Evolutionary conservation across 2,888 invertebrate genomes (phyloP).

Genomic region (Tolmerus cingulatus): DNA sequence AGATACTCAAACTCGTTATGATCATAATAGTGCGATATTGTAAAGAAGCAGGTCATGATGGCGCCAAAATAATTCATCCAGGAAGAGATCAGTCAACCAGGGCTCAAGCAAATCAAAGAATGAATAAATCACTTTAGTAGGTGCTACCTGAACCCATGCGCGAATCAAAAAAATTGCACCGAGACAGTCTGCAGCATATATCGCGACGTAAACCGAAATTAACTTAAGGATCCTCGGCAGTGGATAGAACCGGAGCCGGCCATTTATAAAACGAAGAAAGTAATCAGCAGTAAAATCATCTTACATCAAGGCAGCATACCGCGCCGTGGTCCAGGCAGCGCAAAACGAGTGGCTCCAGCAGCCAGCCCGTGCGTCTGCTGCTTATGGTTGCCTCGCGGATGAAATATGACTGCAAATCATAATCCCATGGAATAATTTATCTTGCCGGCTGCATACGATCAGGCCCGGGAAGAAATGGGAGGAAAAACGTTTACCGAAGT

Average conservation of each 20-base stretch:
- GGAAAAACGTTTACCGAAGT: conserved; percentile 35
- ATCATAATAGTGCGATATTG: neutral
- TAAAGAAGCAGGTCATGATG: neutral
- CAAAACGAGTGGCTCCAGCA: conserved; percentile 32
- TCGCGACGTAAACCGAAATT: neutral
- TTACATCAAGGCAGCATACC: conserved; percentile 29
- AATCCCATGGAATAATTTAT: conserved; percentile 42
- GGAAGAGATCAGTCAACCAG: neutral
- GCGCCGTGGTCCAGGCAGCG: neutral
- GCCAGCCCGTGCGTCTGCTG: neutral
- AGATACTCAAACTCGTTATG: neutral
- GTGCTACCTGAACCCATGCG: neutral
- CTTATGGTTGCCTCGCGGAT: conserved; percentile 26
- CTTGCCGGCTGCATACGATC: conserved; percentile 36
- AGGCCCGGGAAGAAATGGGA: neutral
- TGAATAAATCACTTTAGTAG: neutral
- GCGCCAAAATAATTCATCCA: neutral
- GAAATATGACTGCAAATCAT: conserved; percentile 42
- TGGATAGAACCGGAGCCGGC: neutral
- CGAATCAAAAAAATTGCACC: neutral
- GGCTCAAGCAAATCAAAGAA: neutral
- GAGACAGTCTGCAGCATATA: neutral
- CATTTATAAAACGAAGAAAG: conserved; percentile 36
- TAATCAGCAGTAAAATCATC: conserved; percentile 29
- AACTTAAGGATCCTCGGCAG: neutral